Evolutionary conservation across 1,140 invertebrate species (phyloP).

Genomic region (Cydia fagiglandana): DNA sequence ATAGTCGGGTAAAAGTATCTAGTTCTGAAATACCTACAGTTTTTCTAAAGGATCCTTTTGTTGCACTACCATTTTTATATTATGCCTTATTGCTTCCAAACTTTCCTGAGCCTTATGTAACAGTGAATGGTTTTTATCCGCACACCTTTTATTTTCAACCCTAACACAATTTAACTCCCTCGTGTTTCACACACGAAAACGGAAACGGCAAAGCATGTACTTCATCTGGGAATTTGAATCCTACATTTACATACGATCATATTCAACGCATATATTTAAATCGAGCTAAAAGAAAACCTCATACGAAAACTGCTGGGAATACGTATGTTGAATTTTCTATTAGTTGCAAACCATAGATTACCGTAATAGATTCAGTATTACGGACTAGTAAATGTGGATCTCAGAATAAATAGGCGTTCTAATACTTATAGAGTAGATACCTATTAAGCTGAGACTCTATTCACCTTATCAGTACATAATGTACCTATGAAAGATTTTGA

Average conservation of each 20-base stretch:
- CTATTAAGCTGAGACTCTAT: too few relatives aligned
- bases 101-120: too few relatives aligned
- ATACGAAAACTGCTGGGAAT: neutral
- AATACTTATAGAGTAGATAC: too few relatives aligned
- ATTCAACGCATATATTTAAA: conserved; percentile 10
- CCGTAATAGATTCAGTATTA: neutral
- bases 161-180: neutral
- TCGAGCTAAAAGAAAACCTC: conserved; percentile 2
- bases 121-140: neutral
- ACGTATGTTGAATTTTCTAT: conserved; percentile 27
- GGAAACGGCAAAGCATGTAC: neutral
- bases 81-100: too few relatives aligned
- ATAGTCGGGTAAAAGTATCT: too few relatives aligned
- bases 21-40: too few relatives aligned
- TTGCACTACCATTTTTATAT: too few relatives aligned
- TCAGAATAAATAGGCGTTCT: too few relatives aligned
- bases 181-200: conserved; percentile 1
- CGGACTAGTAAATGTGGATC: neutral
- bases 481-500: too few relatives aligned
- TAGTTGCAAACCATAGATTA: conserved; percentile 6
- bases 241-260: neutral
- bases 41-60: too few relatives aligned
- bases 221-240: conserved; percentile 4
- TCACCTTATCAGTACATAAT: too few relatives aligned
- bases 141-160: neutral